A percentile compares a stretch with the other conserved stretches of the same genome.
Conservation (phyloP, 1,140 invertebrate species). For the Steinernema feltiae region DNA sequence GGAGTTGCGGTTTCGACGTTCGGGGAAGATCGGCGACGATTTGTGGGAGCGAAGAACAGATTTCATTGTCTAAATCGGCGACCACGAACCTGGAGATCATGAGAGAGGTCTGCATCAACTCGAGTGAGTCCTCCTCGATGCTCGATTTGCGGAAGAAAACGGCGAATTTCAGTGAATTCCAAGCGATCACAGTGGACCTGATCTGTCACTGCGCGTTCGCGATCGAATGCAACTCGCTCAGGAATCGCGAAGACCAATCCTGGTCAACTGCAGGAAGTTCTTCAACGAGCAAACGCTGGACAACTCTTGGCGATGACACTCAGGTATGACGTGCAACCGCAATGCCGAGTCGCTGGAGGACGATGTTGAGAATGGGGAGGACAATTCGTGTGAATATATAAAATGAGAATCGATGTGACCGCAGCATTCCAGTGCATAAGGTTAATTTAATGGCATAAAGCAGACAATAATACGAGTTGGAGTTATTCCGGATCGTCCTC, state of each 20-base stretch:
- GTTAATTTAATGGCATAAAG: no score
- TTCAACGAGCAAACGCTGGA: neutral
- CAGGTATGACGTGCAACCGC: no score
- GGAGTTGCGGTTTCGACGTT: neutral
- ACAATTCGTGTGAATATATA: no score
- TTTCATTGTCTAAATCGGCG: neutral
- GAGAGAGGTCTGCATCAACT: neutral
- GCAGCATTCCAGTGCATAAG: no score
- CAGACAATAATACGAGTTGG: no score
- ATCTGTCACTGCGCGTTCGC: slow-evolving; percentile 39
- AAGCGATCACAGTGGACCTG: slow-evolving; percentile 35
- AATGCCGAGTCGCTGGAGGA: no score
- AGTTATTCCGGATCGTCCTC: no score
- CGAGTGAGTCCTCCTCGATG: neutral
- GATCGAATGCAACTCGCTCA: slow-evolving; percentile 31
- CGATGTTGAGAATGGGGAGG: no score
- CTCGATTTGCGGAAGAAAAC: neutral
- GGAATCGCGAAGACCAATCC: slow-evolving; percentile 25
- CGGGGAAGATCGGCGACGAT: neutral
- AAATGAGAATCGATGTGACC: no score
- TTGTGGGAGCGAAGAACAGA: neutral
- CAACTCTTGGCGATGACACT: neutral
- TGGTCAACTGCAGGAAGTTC: slow-evolving; percentile 8
- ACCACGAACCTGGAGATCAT: slow-evolving; percentile 2
- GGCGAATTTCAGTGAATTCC: slow-evolving; percentile 30